These are phyloP conservation scores for Netelia virgata DNA, from an alignment of 2,888 invertebrate genomes.

Conservation along the genomic window DNA sequence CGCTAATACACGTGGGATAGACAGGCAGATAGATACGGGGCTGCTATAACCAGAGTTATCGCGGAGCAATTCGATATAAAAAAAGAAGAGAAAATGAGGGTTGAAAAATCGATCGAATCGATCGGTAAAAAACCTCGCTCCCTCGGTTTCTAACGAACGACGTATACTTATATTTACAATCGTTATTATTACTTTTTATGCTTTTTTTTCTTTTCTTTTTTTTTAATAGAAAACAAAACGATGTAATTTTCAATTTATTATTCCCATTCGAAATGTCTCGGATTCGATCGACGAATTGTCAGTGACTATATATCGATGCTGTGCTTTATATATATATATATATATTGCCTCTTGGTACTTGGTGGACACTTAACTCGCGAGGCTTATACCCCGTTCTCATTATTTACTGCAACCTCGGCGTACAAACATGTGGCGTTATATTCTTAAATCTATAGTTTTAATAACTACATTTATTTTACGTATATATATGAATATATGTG, in stretches of 20 bases:
- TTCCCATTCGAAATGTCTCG: not conserved
- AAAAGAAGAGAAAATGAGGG: too few species aligned
- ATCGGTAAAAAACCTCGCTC: too few species aligned
- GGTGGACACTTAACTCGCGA: constrained; percentile 55
- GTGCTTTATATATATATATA: too few species aligned
- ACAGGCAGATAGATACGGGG: not conserved
- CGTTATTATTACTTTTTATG: too few species aligned
- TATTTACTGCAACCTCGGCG: constrained; percentile 27
- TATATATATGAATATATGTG: not conserved
- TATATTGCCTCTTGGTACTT: constrained; percentile 11
- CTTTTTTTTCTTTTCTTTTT: too few species aligned
- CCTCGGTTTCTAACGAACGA: too few species aligned
- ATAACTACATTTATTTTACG: not conserved
- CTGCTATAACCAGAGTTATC: not conserved
- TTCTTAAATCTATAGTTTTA: constrained; percentile 6
- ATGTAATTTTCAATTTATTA: too few species aligned
- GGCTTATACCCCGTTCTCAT: constrained; percentile 50
- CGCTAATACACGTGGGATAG: constrained; percentile 14
- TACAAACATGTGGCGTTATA: constrained; percentile 6
- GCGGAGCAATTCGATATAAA: not conserved
- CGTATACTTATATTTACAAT: too few species aligned
- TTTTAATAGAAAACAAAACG: too few species aligned
- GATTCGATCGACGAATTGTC: not conserved
- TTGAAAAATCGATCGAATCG: too few species aligned
- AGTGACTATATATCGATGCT: not conserved